A percentile compares a stretch with the other conserved stretches of the same genome.
Conservation (phyloP, 2,888 invertebrate genomes). For the Phlogophora meticulosa region DNA sequence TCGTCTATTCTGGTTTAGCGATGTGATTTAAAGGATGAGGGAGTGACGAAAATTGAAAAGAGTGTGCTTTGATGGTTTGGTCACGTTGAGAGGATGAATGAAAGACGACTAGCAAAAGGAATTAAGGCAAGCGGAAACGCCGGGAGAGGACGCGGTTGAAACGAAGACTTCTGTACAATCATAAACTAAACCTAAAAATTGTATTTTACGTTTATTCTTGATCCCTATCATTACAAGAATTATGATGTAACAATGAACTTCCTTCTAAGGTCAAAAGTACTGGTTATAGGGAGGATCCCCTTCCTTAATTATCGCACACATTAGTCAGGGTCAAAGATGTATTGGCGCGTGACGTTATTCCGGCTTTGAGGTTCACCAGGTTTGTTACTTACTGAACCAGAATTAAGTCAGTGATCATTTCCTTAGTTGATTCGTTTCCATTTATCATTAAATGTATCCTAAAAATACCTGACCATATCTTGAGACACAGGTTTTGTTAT, state of each 20-base stretch:
- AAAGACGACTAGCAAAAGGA: no score
- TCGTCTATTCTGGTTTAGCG: no score
- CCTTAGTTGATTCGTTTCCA: background rate
- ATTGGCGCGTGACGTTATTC: conserved; percentile 27
- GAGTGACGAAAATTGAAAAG: no score
- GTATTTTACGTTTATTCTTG: background rate
- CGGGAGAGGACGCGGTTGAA: no score
- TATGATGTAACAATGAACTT: conserved; percentile 7
- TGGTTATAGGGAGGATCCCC: conserved; percentile 13
- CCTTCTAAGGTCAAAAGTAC: conserved; percentile 25
- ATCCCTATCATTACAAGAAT: background rate
- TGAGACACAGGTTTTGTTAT: background rate
- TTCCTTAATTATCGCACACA: conserved; percentile 36
- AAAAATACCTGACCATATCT: no score
- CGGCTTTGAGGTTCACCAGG: conserved; percentile 47
- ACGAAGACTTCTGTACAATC: background rate
- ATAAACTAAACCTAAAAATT: no score
- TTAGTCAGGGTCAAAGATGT: conserved; percentile 51
- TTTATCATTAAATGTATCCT: background rate
- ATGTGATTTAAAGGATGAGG: no score
- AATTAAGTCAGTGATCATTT: conserved; percentile 19
- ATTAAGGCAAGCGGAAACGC: no score
- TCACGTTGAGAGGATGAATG: no score
- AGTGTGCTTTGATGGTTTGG: no score
- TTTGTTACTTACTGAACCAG: conserved; percentile 34